Evolutionary conservation across 2,113 vertebrate species (phyloP).

Genomic region (Nerophis ophidion): DNA sequence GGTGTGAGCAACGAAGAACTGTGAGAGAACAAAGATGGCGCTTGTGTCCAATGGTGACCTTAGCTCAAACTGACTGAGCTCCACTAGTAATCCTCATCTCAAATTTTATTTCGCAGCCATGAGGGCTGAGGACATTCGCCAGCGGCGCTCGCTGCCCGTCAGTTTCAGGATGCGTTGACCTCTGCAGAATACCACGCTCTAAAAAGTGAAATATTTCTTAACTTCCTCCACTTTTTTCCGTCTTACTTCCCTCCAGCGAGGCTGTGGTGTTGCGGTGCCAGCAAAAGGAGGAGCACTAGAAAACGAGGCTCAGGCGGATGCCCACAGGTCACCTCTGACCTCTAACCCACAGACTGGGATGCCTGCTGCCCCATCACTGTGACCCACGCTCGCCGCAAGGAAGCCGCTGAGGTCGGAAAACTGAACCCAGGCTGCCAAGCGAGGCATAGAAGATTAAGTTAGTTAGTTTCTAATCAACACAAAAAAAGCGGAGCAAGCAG

Average conservation of each 20-base stretch:
- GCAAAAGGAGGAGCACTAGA: conserved; percentile 34
- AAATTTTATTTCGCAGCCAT: conserved; percentile 30
- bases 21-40: neutral
- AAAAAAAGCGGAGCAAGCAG: neutral
- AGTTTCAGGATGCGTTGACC: conserved; percentile 39
- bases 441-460: no score
- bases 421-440: conserved; percentile 14
- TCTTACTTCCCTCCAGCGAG: conserved; percentile 46
- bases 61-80: neutral
- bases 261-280: conserved; percentile 41
- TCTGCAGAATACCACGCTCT: conserved; percentile 20
- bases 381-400: conserved; percentile 37
- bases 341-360: conserved; percentile 30
- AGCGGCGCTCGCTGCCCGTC: conserved; percentile 38
- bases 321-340: conserved; percentile 44
- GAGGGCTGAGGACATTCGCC: conserved; percentile 28
- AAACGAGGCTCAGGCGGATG: conserved; percentile 44
- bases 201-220: conserved; percentile 38
- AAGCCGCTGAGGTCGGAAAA: conserved; percentile 45
- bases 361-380: conserved; percentile 39
- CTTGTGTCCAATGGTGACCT: neutral
- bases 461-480: neutral
- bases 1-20: no score
- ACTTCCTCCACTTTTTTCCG: conserved; percentile 42
- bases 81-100: no score